Base-by-base conservation (phyloP, 1,140 invertebrate species). In the Cephus cinctus region DNA sequence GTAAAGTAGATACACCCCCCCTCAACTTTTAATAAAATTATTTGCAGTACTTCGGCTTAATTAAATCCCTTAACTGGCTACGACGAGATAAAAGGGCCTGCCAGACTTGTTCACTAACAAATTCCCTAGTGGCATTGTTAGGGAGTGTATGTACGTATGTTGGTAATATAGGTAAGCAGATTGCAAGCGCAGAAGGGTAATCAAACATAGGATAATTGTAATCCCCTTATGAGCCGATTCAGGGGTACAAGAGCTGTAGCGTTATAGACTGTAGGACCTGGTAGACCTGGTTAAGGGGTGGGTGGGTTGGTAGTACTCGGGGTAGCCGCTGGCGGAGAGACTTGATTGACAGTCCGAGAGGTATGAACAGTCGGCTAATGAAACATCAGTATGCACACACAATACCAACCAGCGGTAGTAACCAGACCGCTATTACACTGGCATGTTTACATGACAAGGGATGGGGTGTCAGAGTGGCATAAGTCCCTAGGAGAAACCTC, bases 381-480 rank as follows among this genome's bases (percentile, higher is more conserved):
- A 73, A 75, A 71, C 69, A 73, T 71, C 70, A 71, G 69, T 71
- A 67, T 73, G 67, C 63, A 62, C 54, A 64, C 61, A 69, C 61
- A 66, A 65, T 66, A 47, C 52, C 44, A 35, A 23, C 32, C 19
- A 46, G 27, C 25, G 41, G 20, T 38, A 18, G 42, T 35, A 35
- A 35, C 48, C 55, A 47, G 52, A 32, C 57, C 46, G 46, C 58
- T 57, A 61, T 57, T 61, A 55, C 59, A 60, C 41, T 42, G 22
- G 25, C 59, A 38, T 62, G 55, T 63, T 63, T 61, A 63, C 56
- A 58, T 50, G 58, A 55, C n/a, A n/a, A n/a, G n/a, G n/a, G n/a
- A n/a, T n/a, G n/a, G n/a, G n/a, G n/a, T n/a, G n/a, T n/a, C n/a
- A n/a, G n/a, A n/a, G n/a, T n/a, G n/a, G n/a, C n/a, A n/a, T n/a